Conservation (phyloP, 2,113 vertebrate genomes). For the Zosterops lateralis region DNA sequence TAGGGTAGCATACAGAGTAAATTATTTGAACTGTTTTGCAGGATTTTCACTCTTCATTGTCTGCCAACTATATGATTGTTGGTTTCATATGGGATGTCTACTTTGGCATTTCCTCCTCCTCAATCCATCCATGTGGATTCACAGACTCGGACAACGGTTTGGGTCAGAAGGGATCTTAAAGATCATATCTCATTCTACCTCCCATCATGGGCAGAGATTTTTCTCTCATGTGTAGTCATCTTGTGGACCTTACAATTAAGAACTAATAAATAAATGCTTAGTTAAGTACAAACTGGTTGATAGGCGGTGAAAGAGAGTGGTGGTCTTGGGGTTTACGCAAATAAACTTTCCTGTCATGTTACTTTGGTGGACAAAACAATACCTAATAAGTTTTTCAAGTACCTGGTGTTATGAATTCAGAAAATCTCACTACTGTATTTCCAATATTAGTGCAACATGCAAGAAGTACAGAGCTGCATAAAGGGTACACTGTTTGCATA, state of each 20-base stretch:
- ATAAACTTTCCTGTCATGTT: constrained; percentile 57
- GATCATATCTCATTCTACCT: not conserved
- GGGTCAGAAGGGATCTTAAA: not conserved
- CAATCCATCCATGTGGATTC: not conserved
- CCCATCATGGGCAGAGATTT: constrained; percentile 2
- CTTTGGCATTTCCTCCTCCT: not conserved
- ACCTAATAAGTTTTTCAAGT: constrained; percentile 52
- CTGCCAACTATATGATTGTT: not conserved
- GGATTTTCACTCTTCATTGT: not conserved
- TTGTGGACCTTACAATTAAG: constrained; percentile 70
- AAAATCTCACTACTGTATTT: not conserved
- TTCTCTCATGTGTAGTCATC: constrained; percentile 75
- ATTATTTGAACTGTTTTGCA: not conserved
- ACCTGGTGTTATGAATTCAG: constrained; percentile 19
- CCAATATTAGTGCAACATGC: not conserved
- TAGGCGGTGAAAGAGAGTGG: constrained; percentile 70
- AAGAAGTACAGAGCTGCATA: not conserved
- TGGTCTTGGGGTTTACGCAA: constrained; percentile 63
- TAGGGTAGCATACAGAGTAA: not conserved
- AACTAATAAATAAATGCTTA: constrained; percentile 78
- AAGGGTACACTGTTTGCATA: not conserved
- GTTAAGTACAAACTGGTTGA: constrained; percentile 72
- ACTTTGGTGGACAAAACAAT: constrained; percentile 66
- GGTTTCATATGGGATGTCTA: not conserved
- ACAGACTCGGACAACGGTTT: not conserved